Evolutionary conservation across 1,140 invertebrate genomes (phyloP).

Genomic region (Caenorhabditis briggsae): DNA sequence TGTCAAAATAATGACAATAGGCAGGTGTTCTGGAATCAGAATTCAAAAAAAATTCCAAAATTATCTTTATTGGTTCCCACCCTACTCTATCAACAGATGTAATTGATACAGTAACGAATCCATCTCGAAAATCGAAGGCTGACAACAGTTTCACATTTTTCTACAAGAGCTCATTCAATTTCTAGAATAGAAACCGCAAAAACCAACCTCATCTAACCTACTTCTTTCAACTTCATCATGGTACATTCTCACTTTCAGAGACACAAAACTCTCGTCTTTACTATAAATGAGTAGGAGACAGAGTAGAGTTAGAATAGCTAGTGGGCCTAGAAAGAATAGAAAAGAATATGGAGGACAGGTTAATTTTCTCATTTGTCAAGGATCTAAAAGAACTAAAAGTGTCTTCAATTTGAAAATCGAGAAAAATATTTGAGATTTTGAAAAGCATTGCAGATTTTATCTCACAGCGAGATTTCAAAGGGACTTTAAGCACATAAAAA

Average conservation of each 20-base stretch:
- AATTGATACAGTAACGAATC: background rate
- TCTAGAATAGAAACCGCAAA: background rate
- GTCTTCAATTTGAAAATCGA: background rate
- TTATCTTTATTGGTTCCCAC: background rate
- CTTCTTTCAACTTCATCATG: background rate
- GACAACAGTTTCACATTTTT: conserved; percentile 16
- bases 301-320: background rate
- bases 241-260: background rate
- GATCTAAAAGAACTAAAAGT: conserved; percentile 30
- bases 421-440: background rate
- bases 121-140: conserved; percentile 7
- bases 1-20: conserved; percentile 36
- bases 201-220: background rate
- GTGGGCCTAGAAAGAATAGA: background rate
- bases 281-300: background rate
- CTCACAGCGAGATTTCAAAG: conserved; percentile 20
- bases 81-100: background rate
- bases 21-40: background rate
- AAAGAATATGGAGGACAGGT: background rate
- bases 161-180: background rate
- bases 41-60: too few species aligned
- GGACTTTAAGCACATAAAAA: conserved; percentile 51
- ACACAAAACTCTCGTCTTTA: background rate
- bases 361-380: conserved; percentile 1
- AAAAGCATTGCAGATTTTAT: conserved; percentile 36